Conservation (phyloP, 2,113 vertebrate genomes). For the Toxotes chatareus region DNA sequence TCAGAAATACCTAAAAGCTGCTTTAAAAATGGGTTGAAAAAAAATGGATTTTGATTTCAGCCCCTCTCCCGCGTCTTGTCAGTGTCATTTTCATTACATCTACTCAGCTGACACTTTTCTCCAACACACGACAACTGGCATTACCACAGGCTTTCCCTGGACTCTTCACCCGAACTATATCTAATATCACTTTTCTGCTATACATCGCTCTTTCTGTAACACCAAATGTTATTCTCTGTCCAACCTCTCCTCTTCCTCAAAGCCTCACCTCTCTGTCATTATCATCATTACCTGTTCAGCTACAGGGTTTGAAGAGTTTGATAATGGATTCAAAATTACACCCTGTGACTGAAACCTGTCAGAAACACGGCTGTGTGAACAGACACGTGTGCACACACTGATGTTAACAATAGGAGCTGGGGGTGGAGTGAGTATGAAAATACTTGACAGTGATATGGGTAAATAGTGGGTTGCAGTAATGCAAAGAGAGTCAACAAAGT, state of each 20-base stretch:
- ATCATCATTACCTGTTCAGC: slow-evolving; percentile 47
- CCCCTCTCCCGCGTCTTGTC: background rate
- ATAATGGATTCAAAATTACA: slow-evolving; percentile 64
- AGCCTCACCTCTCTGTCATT: slow-evolving; percentile 35
- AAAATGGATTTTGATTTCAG: slow-evolving; percentile 14
- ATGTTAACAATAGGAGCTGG: background rate
- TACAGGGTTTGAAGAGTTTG: slow-evolving; percentile 19
- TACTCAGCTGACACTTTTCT: background rate
- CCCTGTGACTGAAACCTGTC: slow-evolving; percentile 6
- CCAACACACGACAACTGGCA: background rate
- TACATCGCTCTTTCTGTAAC: background rate
- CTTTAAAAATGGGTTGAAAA: background rate
- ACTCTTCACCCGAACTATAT: background rate
- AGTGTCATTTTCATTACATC: slow-evolving; percentile 26
- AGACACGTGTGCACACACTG: background rate
- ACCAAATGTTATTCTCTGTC: background rate
- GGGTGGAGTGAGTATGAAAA: slow-evolving; percentile 2
- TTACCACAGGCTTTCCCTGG: slow-evolving; percentile 22
- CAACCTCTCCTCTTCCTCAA: slow-evolving; percentile 2
- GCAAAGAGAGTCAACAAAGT: slow-evolving; percentile 14
- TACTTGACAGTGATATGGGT: slow-evolving; percentile 8
- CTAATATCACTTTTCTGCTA: background rate
- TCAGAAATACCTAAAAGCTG: background rate
- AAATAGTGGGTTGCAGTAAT: slow-evolving; percentile 18
- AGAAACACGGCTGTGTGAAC: background rate